Conservation (phyloP, 1,140 invertebrate species). For the Cardiocondyla obscurior region DNA sequence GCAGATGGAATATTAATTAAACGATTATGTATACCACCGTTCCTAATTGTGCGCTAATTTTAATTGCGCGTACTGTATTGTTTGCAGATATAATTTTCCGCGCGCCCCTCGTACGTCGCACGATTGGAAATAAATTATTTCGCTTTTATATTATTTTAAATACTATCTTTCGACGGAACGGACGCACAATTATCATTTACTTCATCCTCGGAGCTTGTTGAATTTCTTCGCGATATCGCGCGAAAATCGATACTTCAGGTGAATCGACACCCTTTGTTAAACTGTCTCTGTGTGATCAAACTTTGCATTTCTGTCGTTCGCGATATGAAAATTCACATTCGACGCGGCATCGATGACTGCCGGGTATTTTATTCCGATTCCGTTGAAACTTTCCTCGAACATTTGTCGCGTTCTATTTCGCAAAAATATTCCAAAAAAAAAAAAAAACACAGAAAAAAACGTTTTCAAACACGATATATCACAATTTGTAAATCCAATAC, state of each 20-base stretch:
- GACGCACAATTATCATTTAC: neutral
- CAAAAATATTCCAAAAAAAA: neutral
- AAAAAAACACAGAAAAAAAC: too few relatives aligned
- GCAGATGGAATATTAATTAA: neutral
- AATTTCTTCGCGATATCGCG: slow-evolving; percentile 28
- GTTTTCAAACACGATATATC: neutral
- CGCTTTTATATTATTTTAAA: neutral
- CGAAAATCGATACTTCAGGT: slow-evolving; percentile 17
- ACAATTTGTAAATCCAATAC: neutral
- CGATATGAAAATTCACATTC: slow-evolving; percentile 25
- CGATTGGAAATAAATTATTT: neutral
- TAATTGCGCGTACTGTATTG: neutral
- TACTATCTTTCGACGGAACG: neutral
- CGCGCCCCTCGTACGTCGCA: neutral
- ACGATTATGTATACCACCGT: neutral
- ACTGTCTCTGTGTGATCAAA: slow-evolving; percentile 17
- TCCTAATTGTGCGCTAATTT: neutral
- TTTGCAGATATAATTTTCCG: neutral
- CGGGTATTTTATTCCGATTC: slow-evolving; percentile 7
- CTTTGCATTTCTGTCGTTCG: slow-evolving; percentile 20
- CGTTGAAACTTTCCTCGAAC: slow-evolving; percentile 23
- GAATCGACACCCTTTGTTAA: slow-evolving; percentile 12
- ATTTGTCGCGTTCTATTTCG: slow-evolving; percentile 25
- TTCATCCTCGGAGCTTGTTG: neutral
- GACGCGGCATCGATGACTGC: slow-evolving; percentile 14